Evolutionary conservation across 2,797 vertebrate genomes (phyloP).

Genomic region (Darevskia mixta): DNA sequence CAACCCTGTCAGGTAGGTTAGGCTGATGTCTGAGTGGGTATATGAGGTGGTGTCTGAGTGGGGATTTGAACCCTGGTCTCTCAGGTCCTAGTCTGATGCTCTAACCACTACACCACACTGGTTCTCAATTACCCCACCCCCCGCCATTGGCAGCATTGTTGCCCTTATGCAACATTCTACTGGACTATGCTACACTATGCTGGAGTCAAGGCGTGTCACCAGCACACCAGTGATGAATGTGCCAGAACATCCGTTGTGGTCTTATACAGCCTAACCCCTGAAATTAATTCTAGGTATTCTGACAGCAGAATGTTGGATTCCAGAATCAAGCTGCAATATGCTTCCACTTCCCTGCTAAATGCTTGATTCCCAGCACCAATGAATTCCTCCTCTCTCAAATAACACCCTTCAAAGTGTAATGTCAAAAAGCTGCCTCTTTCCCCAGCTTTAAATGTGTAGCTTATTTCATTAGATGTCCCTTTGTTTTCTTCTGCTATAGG

Average conservation of each 20-base stretch:
- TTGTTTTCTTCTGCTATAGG: conserved; percentile 29
- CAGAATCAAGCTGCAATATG: not conserved
- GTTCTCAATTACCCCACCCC: no score
- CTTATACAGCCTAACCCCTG: not conserved
- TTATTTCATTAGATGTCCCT: conserved; percentile 22
- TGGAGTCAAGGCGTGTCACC: not conserved
- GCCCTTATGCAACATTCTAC: not conserved
- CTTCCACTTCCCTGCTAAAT: not conserved
- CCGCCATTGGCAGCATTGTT: not conserved
- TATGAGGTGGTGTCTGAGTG: no score
- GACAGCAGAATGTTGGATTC: not conserved
- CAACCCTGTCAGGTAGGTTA: no score
- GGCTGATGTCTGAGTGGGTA: no score
- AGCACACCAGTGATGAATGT: not conserved
- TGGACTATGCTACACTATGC: no score
- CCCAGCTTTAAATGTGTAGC: not conserved
- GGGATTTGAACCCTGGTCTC: no score
- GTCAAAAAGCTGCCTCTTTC: not conserved
- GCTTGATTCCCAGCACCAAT: not conserved
- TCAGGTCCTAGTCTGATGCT: no score
- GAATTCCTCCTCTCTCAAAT: not conserved
- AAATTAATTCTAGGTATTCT: not conserved
- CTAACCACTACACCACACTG: no score
- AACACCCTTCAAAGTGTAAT: not conserved
- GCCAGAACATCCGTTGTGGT: not conserved